Base-by-base conservation (phyloP, 92 coral and sea anemone species). In the Actinernus sp. region DNA sequence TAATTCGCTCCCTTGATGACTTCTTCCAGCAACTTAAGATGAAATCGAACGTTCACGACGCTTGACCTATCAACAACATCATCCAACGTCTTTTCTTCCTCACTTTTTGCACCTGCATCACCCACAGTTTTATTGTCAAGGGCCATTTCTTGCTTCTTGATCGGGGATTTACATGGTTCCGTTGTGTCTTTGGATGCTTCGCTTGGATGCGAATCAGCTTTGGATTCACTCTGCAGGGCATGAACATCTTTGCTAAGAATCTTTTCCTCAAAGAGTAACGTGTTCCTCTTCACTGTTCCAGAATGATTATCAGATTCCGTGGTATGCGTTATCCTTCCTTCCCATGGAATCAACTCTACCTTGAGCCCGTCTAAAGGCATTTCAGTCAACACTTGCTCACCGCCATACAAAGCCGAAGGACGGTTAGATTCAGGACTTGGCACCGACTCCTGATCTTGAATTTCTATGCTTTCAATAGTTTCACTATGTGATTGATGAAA, bases 11-110 rank as follows among this genome's bases (percentile, higher is more conserved):
- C 71, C 13, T 85, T 66, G 29, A 90, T 70, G 20, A 85, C 72
- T 26, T 93, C 97, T 64, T 95, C 99, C 28, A 95, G 63, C 23
- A 87, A 73, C 21, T 95, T 88, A 1, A 97, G 76, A 30, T 85
- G 97, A 23, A 85, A 58, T 36, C 78, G 83, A 4, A 95, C 99
- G 2, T 70, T 84, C 31, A 90, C 92, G 43, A 90, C 82, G 30
- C 97, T 87, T 13, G 92, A 70, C 3, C 92, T 86, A 31, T 90
- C 97, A 9, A 90, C 89, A 22, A 65, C 3, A 14, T 49, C 72
- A 23, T 76, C 67, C 1, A 16, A 25, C 0, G n/a, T 37, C 12
- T 31, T 56, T 33, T 43, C 74, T 2, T 12, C 65, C 36, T 52
- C 60, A 9, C 39, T 24, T 18, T 19, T n/a, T n/a, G n/a, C 74